Conservation (phyloP, 2,888 invertebrate genomes). For the Villa cingulata region DNA sequence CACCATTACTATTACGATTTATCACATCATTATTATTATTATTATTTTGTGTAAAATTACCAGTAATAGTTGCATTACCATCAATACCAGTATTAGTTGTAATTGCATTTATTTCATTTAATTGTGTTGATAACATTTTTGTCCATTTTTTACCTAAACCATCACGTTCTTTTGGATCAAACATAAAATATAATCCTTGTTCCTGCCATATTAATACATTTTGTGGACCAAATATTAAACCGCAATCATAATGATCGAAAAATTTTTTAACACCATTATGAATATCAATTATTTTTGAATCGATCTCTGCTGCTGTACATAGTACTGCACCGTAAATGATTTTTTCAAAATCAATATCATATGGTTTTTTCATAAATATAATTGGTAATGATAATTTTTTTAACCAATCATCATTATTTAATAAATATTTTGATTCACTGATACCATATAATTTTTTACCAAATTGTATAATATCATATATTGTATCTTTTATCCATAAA, state of each 20-base stretch:
- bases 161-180: conserved; percentile 36
- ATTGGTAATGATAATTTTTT: conserved; percentile 6
- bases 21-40: background rate
- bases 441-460: conserved; percentile 29
- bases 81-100: too few relatives aligned
- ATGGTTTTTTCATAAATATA: conserved; percentile 7
- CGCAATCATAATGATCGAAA: conserved; percentile 27
- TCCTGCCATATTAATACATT: conserved; percentile 35
- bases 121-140: conserved; percentile 9
- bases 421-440: conserved; percentile 8
- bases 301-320: too few relatives aligned
- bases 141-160: conserved; percentile 18
- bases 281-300: conserved; percentile 13
- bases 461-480: conserved; percentile 30
- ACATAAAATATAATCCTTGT: conserved; percentile 33
- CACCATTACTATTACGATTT: conserved; percentile 11
- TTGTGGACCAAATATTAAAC: conserved; percentile 33
- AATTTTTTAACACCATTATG: conserved; percentile 28
- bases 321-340: conserved; percentile 27
- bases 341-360: conserved; percentile 15
- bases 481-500: conserved; percentile 30
- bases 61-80: too few relatives aligned
- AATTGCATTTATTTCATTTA: too few relatives aligned
- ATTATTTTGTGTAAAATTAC: too few relatives aligned
- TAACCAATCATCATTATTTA: conserved; percentile 10